Conservation (phyloP, 2,888 invertebrate genomes). For the Melieria picta region DNA sequence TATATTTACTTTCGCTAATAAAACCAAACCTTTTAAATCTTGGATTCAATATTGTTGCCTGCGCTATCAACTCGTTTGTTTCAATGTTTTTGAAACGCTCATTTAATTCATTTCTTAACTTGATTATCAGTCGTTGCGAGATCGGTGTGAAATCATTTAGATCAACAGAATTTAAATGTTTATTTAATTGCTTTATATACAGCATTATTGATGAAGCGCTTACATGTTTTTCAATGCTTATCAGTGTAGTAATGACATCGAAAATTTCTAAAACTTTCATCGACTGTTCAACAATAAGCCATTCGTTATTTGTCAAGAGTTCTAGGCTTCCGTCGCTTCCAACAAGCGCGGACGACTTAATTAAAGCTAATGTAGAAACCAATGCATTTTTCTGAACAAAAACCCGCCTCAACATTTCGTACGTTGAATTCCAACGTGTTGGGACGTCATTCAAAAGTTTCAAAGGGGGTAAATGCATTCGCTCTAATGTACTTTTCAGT, state of each 20-base stretch:
- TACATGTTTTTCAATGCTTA: too few species aligned
- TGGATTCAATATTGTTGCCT: conserved; percentile 4
- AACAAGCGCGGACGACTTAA: not conserved
- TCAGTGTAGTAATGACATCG: too few species aligned
- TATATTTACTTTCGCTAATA: not conserved
- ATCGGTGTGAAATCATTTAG: too few species aligned
- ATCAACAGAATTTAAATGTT: too few species aligned
- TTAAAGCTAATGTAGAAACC: conserved; percentile 4
- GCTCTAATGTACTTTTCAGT: not conserved
- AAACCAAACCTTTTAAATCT: not conserved
- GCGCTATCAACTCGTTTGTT: not conserved
- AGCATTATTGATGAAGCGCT: too few species aligned
- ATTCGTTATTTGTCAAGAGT: too few species aligned
- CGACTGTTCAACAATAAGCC: too few species aligned
- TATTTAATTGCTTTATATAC: too few species aligned
- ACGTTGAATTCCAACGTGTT: conserved; percentile 29
- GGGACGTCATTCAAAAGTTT: conserved; percentile 9
- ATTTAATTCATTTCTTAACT: too few species aligned
- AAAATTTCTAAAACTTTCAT: too few species aligned
- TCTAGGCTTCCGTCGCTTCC: not conserved
- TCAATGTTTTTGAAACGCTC: not conserved
- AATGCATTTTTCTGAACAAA: conserved; percentile 17
- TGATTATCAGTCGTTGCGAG: too few species aligned
- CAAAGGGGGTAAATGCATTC: not conserved
- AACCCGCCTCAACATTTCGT: conserved; percentile 26